A percentile compares a stretch with the other conserved stretches of the same genome.
Evolutionary conservation across 2,888 invertebrate genomes (phyloP).

Genomic region (Phyto melanocephala): DNA sequence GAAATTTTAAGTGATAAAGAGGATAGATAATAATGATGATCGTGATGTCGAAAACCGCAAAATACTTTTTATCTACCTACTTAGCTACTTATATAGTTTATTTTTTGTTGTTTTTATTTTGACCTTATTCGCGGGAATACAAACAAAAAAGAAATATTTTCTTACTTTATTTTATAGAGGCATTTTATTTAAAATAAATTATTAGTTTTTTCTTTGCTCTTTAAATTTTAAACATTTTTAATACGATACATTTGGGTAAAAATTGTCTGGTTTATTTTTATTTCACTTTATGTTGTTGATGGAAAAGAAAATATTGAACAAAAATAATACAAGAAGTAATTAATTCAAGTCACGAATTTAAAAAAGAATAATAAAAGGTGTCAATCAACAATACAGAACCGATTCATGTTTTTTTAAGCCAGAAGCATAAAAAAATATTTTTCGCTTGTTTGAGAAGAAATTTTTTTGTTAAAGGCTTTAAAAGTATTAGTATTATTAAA

Average conservation of each 20-base stretch:
- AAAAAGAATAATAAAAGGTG: neutral
- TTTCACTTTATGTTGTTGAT: conserved; percentile 2
- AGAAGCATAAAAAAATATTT: neutral
- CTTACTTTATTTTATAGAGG: neutral
- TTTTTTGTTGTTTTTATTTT: conserved; percentile 46
- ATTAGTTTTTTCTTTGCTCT: neutral
- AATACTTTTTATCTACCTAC: neutral
- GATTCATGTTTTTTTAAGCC: neutral
- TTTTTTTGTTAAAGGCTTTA: neutral
- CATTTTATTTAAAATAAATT: neutral
- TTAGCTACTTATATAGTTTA: neutral
- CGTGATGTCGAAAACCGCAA: neutral
- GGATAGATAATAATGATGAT: neutral
- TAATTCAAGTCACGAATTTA: conserved; percentile 58
- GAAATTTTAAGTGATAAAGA: neutral
- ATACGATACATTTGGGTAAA: neutral
- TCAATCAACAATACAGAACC: neutral
- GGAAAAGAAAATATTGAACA: neutral
- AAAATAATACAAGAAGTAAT: conserved; percentile 14
- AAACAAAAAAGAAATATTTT: neutral
- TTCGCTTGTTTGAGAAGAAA: neutral
- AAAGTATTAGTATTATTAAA: neutral
- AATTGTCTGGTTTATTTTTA: conserved; percentile 9
- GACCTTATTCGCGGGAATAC: conserved; percentile 45
- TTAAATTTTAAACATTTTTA: neutral